Evolutionary conservation across 2,888 invertebrate species (phyloP).

Genomic region (Xanthia togata): DNA sequence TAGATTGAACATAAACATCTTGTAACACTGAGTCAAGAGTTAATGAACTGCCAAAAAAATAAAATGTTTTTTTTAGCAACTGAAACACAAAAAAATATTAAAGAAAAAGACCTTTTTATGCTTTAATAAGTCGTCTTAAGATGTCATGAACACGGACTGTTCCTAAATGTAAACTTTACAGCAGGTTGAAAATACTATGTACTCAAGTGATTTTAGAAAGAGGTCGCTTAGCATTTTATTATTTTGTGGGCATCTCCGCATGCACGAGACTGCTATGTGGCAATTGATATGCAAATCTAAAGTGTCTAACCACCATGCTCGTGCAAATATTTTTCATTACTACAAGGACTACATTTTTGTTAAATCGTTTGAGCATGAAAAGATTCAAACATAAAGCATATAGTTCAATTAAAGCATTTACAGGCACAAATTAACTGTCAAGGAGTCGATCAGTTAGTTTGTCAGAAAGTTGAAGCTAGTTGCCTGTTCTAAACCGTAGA

Average conservation of each 20-base stretch:
- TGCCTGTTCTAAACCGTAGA: neutral
- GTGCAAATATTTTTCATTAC: neutral
- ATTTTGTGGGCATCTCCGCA: neutral
- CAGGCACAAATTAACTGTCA: neutral
- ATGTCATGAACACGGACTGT: constrained; percentile 44
- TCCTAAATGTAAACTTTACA: neutral
- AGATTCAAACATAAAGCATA: neutral
- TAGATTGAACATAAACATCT: neutral
- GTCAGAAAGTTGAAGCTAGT: no score
- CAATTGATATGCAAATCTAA: constrained; percentile 28
- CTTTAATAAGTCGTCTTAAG: constrained; percentile 39
- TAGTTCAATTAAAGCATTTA: neutral
- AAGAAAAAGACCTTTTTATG: constrained; percentile 33
- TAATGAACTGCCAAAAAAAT: constrained; percentile 51
- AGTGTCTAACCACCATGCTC: neutral
- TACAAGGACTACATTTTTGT: neutral
- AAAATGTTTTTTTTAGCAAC: constrained; percentile 23
- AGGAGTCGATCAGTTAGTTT: no score
- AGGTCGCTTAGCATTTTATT: constrained; percentile 8
- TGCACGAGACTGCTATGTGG: neutral
- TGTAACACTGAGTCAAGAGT: constrained; percentile 30
- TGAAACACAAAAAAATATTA: constrained; percentile 23
- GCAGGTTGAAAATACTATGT: constrained; percentile 13
- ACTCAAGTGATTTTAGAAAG: constrained; percentile 19
- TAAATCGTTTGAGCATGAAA: neutral